phyloP scores from a whole-genome alignment of 2,888 invertebrate genomes.

The Chaetogeoica ovagalla region DNA sequence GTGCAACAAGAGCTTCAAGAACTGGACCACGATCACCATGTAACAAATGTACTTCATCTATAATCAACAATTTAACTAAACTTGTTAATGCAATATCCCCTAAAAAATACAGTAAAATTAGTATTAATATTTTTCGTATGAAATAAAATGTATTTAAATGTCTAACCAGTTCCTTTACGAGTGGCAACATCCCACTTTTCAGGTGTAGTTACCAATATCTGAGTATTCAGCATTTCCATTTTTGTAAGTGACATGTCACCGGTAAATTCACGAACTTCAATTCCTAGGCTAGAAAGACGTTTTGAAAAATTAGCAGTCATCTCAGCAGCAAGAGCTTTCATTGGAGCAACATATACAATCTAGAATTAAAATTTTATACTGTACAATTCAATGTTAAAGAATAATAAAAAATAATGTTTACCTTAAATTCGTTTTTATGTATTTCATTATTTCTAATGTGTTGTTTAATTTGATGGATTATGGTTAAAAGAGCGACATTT shows the following conservation, averaged over 20 bases:
- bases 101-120: slow-evolving; percentile 56
- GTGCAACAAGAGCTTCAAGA: slow-evolving; percentile 93
- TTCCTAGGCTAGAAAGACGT: slow-evolving; percentile 73
- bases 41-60: slow-evolving; percentile 95
- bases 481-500: slow-evolving; percentile 91
- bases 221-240: slow-evolving; percentile 89
- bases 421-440: slow-evolving; percentile 54
- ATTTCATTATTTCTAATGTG: slow-evolving; percentile 66
- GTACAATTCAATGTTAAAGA: neutral
- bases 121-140: neutral
- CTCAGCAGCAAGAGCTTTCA: slow-evolving; percentile 98
- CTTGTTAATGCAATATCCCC: slow-evolving; percentile 87
- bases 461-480: slow-evolving; percentile 86
- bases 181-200: slow-evolving; percentile 99
- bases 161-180: slow-evolving; percentile 79
- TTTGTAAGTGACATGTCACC: slow-evolving; percentile 98
- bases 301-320: slow-evolving; percentile 94
- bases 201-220: slow-evolving; percentile 97
- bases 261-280: slow-evolving; percentile 88
- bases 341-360: slow-evolving; percentile 98
- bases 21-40: slow-evolving; percentile 98
- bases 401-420: slow-evolving; percentile 12
- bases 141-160: neutral
- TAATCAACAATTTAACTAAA: slow-evolving; percentile 88
- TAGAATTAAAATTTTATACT: slow-evolving; percentile 59